Evolutionary conservation across 2,888 invertebrate species (phyloP).

Genomic region (Leptinotarsa tumamoca): DNA sequence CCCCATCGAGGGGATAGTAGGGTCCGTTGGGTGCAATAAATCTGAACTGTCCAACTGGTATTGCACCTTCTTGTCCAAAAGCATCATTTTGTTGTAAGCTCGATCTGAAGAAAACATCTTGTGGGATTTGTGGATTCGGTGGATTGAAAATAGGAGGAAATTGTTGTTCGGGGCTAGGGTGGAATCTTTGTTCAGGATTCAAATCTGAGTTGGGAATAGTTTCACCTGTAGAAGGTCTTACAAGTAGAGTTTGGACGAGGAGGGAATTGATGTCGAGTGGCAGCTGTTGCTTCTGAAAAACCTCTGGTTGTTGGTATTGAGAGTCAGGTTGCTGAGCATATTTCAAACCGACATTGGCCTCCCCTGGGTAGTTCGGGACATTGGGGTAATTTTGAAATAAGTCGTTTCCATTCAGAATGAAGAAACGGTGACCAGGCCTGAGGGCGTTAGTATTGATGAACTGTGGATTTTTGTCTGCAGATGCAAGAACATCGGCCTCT

Average conservation of each 20-base stretch:
- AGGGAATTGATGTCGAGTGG: conserved; percentile 34
- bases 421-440: conserved; percentile 70
- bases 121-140: conserved; percentile 48
- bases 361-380: conserved; percentile 36
- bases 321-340: conserved; percentile 32
- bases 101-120: conserved; percentile 41
- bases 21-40: conserved; percentile 42
- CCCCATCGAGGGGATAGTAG: conserved; percentile 54
- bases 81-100: conserved; percentile 19
- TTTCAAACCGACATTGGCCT: conserved; percentile 33
- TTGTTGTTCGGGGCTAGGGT: conserved; percentile 20
- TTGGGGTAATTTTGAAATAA: conserved; percentile 60
- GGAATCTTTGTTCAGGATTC: conserved; percentile 15
- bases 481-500: conserved; percentile 54
- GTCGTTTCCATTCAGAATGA: conserved; percentile 70
- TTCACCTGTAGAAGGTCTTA: conserved; percentile 38
- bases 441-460: conserved; percentile 49
- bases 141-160: conserved; percentile 50
- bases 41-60: conserved; percentile 47
- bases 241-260: conserved; percentile 49
- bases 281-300: conserved; percentile 32
- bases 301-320: conserved; percentile 37
- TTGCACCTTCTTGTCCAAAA: conserved; percentile 23
- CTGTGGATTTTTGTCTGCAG: conserved; percentile 51
- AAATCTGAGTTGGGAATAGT: conserved; percentile 38